Evolutionary conservation across 2,888 invertebrate species (phyloP), one percentile per base, ranked within the genome.

Genomic region (Stramonita haemastoma): DNA sequence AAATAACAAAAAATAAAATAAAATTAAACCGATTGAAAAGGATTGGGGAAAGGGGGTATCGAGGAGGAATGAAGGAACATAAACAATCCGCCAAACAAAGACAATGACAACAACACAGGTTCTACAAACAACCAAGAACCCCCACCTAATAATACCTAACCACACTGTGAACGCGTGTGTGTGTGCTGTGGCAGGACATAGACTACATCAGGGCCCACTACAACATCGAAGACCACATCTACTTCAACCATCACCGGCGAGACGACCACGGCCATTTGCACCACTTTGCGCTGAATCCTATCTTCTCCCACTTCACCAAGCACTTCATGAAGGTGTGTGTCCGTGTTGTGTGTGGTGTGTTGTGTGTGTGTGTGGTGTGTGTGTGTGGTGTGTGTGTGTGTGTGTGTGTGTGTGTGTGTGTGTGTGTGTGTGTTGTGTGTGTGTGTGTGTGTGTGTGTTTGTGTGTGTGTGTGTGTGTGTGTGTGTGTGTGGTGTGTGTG

Each of bases 311-410:
- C 90, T 93, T 95, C 83, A 94, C 95, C 46, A 96, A 96, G 91
- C 93, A 95, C 87, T 96, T 96, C 92, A 92, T 96, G 29, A 96
- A 96, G 95, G 98, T 98, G 17, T 13, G 1, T 66, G 66, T 66
- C 17, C 26, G 4, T 77, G 77, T 77, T 17, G 77, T 77, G 77
- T 17, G 29, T 46, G 46, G 46, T 46, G 46, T 77, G 77, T 29
- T 29, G 4, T 29, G 77, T 29, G 77, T 29, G 13, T 77, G 77
- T 22, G 1, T 13, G 5, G 4, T 77, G 77, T 77, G 29, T 17
- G 77, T 77, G 77, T 17, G 29, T 46, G 46, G 46, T 46, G 46
- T 77, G 77, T 29, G 77, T 29, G 4, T 29, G 77, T 29, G 77
- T 29, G 13, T 77, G 77, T 77, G 29, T 29, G 66, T 66, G 66